phyloP scores from a whole-genome alignment of 2,113 vertebrate species.

The Oreochromis niloticus region DNA sequence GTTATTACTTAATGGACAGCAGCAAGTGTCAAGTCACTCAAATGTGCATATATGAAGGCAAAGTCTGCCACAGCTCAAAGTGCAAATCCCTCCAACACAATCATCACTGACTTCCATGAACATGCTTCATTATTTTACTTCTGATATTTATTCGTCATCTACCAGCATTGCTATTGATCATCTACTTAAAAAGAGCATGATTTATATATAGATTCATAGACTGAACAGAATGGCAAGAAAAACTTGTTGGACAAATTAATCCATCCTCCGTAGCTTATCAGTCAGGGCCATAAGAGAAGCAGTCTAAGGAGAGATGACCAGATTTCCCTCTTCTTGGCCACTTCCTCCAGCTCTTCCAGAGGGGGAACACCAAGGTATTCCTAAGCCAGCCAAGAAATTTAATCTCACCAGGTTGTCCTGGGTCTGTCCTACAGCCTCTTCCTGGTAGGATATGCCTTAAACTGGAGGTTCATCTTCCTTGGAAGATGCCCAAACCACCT shows the following conservation, averaged over 20 bases:
- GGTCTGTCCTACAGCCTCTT: neutral
- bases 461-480: too few relatives aligned
- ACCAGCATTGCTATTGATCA: neutral
- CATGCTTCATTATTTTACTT: neutral
- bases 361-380: neutral
- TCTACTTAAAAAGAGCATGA: neutral
- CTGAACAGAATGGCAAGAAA: neutral
- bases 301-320: neutral
- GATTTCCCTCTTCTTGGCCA: neutral
- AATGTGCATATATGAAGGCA: neutral
- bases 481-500: neutral
- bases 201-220: neutral
- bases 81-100: neutral
- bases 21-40: neutral
- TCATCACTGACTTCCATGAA: neutral
- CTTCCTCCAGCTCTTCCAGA: neutral
- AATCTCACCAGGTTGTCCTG: neutral
- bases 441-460: neutral
- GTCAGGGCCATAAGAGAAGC: rapidly evolving
- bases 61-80: neutral
- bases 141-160: neutral
- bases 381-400: neutral
- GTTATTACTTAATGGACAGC: neutral
- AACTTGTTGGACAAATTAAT: neutral
- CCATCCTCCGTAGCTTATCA: neutral